A percentile compares a stretch with the other conserved stretches of the same genome.
These are phyloP conservation scores for Anodontia alba DNA, from an alignment of 2,888 invertebrate genomes.

Conservation along the genomic window DNA sequence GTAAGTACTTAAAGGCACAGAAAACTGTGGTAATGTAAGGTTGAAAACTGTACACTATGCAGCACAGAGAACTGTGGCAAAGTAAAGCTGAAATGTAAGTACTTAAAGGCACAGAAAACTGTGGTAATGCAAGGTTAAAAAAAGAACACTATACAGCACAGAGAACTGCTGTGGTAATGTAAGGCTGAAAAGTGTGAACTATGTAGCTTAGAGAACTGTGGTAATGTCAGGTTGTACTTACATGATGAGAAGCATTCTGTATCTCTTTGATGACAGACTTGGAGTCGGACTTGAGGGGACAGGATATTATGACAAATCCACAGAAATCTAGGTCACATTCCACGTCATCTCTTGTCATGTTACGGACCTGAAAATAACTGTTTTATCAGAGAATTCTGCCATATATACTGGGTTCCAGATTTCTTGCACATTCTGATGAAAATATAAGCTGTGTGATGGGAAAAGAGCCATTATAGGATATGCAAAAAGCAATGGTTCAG, in stretches of 20 bases:
- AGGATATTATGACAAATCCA: constrained; percentile 99
- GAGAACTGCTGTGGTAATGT: too few species aligned
- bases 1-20: too few species aligned
- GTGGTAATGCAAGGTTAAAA: too few species aligned
- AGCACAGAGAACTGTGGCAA: too few species aligned
- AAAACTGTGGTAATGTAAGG: too few species aligned
- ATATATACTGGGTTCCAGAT: background rate
- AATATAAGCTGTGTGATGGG: background rate
- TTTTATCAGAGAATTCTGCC: background rate
- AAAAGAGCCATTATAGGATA: background rate
- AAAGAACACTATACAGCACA: too few species aligned
- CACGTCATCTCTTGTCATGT: constrained; percentile 93
- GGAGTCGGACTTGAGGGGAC: constrained; percentile 98
- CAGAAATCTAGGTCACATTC: constrained; percentile 95
- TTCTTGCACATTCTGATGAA: background rate
- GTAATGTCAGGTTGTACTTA: too few species aligned
- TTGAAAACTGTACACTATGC: too few species aligned
- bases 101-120: too few species aligned
- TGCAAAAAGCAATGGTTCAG: background rate
- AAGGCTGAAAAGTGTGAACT: too few species aligned
- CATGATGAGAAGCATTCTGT: constrained; percentile 96
- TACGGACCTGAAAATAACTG: constrained; percentile 87
- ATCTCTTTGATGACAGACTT: constrained; percentile 98
- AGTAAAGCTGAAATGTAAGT: too few species aligned
- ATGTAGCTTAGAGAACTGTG: too few species aligned